Evolutionary conservation across 2,797 vertebrate species (phyloP), one percentile per base, ranked within the genome.

Genomic region (Pseudocheirus occidentalis): DNA sequence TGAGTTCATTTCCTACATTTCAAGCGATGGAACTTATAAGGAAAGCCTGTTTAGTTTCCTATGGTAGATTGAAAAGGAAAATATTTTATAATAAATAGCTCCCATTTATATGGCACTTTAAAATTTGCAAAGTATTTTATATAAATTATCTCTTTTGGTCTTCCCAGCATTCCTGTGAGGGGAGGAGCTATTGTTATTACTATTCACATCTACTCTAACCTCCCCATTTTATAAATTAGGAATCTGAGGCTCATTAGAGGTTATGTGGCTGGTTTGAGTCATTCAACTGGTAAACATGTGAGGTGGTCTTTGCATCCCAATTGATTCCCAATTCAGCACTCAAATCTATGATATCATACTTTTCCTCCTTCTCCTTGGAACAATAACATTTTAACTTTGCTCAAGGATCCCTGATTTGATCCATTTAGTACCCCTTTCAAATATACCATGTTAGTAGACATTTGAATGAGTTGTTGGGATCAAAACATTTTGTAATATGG

Each of bases 1-100:
- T 73, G 58, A 93, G 92, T 89, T 96, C 46, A 90, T 90, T 95
- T 91, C 91, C 54, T 90, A 62, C 95, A 95, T 95, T 66, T 95
- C 55, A 93, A 93, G 90, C 40, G 55, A 59, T 90, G 46, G 50
- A 52, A 92, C 73, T 93, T 92, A 95, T 95, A 91, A 56, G 73
- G 40, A 21, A 87, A 50, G 21, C 73, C 73, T 46, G 9, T 46
- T 81, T 81, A 81, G 40, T 87, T 87, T 50, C 73, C 73, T 87
- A 24, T 46, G n/a, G 16, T 27, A 87, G 21, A 50, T 5, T 87
- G 73, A 87, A 87, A 87, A 87, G 40, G 21, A 50, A 87, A 87
- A 21, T 24, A 24, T 87, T 87, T 27, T 50, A 27, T 87, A 81
- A 40, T 24, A 50, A 87, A 40, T 87, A 87, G 73, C 40, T 87